Conservation (phyloP, 1,140 invertebrate genomes). For the Drosophila arizonae region DNA sequence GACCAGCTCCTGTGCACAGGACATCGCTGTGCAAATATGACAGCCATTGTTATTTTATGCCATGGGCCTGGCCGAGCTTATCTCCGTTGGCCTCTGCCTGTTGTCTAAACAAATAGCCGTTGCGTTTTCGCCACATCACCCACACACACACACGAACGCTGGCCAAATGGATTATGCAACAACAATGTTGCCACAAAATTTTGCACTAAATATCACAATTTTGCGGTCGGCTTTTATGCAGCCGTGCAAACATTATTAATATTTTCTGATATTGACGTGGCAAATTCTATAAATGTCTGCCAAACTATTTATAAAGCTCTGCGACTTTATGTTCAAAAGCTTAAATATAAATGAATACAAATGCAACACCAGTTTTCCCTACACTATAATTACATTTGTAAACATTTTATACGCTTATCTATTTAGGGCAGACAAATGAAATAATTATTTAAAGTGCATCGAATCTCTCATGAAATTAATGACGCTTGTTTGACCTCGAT, state of each 20-base stretch:
- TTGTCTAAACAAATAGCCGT: slow-evolving; percentile 42
- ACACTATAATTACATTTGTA: too few relatives aligned
- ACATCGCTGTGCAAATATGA: slow-evolving; percentile 42
- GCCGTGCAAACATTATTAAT: slow-evolving; percentile 5
- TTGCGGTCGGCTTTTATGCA: slow-evolving; percentile 34
- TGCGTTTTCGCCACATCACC: background rate
- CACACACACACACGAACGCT: background rate
- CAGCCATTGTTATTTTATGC: slow-evolving; percentile 40
- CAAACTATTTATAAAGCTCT: slow-evolving; percentile 2
- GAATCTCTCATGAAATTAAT: too few relatives aligned
- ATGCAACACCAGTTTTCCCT: too few relatives aligned
- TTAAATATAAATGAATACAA: background rate
- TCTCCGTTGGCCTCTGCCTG: slow-evolving; percentile 29
- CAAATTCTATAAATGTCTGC: slow-evolving; percentile 1
- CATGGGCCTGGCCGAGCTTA: slow-evolving; percentile 18
- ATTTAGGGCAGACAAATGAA: too few relatives aligned
- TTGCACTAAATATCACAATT: slow-evolving; percentile 35
- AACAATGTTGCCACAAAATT: slow-evolving; percentile 25
- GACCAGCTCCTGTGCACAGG: background rate
- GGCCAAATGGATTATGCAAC: slow-evolving; percentile 43
- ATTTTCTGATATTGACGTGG: background rate
- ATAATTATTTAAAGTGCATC: too few relatives aligned
- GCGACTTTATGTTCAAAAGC: background rate
- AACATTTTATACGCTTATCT: too few relatives aligned
- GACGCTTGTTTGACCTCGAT: too few relatives aligned